phyloP scores from a whole-genome alignment of 1,140 invertebrate genomes.

The Homalodisca vitripennis region DNA sequence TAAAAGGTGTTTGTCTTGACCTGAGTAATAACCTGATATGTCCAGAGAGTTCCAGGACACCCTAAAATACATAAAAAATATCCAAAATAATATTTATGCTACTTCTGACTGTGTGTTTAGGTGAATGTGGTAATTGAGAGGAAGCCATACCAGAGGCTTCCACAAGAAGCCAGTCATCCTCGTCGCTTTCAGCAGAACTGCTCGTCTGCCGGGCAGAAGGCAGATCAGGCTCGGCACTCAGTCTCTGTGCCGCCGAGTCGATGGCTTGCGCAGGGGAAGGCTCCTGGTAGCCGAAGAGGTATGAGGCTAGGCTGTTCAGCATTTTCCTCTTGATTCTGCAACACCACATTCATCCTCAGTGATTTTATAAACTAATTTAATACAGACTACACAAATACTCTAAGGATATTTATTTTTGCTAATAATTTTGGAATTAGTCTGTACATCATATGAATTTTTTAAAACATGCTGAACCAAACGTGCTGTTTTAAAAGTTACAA shows the following conservation, averaged over 20 bases:
- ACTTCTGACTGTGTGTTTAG: not conserved
- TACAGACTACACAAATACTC: no score
- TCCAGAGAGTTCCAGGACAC: no score
- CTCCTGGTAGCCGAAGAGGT: constrained; percentile 50
- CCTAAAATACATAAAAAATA: no score
- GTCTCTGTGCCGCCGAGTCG: constrained; percentile 24
- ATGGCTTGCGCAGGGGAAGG: constrained; percentile 42
- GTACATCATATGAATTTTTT: no score
- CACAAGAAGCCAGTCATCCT: constrained; percentile 58
- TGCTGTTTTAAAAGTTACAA: no score
- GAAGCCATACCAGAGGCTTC: constrained; percentile 47
- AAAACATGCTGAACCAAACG: no score
- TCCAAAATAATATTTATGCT: not conserved
- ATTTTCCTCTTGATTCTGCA: constrained; percentile 46
- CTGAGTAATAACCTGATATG: no score
- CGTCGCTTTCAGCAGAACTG: constrained; percentile 48
- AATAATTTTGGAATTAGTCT: no score
- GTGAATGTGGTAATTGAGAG: not conserved
- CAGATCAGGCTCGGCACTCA: constrained; percentile 1
- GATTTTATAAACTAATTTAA: no score
- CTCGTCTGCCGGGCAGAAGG: constrained; percentile 36
- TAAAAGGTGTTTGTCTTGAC: no score
- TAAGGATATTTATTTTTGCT: no score
- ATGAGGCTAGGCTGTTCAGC: constrained; percentile 56
- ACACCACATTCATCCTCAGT: no score